These are phyloP conservation scores for Eupithecia vulgata DNA, from an alignment of 2,888 invertebrate species.

Conservation along the genomic window DNA sequence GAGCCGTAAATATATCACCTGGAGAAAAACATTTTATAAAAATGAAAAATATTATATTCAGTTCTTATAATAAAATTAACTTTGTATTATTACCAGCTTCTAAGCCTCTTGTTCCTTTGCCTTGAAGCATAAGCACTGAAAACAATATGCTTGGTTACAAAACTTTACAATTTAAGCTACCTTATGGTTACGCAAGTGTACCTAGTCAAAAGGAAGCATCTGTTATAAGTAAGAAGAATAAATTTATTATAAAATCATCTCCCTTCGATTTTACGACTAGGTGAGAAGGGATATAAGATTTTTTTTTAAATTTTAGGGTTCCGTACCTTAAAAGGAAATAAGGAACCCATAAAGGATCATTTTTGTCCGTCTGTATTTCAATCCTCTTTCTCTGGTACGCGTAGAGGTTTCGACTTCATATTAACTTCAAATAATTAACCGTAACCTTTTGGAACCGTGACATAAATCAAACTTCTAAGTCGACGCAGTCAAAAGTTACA, in stretches of 20 bases:
- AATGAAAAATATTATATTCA: background rate
- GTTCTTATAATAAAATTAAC: background rate
- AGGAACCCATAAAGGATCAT: no score
- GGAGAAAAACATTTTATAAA: background rate
- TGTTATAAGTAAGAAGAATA: background rate
- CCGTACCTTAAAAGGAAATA: no score
- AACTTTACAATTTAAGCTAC: background rate
- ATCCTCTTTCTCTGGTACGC: no score
- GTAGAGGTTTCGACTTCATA: no score
- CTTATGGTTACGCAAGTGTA: background rate
- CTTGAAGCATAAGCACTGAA: background rate
- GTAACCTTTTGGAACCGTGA: no score
- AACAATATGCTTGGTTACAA: background rate
- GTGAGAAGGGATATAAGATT: background rate
- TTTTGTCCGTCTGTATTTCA: no score
- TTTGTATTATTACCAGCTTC: background rate
- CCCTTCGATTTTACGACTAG: background rate
- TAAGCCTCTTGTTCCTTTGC: background rate
- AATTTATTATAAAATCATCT: background rate
- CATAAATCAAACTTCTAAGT: no score
- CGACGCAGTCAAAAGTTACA: no score
- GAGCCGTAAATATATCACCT: constrained; percentile 67
- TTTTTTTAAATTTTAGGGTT: no score
- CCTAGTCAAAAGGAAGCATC: background rate
- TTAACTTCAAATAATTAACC: no score